Evolutionary conservation across 2,888 invertebrate genomes (phyloP), one percentile per base, ranked within the genome.

Genomic region (Chalcis sispes): DNA sequence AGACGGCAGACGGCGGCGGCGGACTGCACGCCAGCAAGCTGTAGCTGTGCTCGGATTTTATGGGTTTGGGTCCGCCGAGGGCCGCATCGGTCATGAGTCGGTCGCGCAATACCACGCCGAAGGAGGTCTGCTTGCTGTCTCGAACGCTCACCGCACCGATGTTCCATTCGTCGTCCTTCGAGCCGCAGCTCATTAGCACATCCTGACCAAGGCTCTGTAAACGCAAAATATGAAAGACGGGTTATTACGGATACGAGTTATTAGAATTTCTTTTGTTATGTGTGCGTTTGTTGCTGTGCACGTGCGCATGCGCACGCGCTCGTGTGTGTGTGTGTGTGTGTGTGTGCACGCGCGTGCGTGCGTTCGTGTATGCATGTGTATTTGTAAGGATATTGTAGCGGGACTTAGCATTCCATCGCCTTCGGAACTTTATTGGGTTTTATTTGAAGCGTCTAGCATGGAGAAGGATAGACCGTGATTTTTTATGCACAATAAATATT

Each of bases 41-140:
- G 91, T 97, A 97, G 80, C 96, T 96, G 91, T 97, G 97, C 89
- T 97, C 97, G 79, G 95, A 94, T 90, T 97, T 96, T 88, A 97
- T 97, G 81, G 96, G 96, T 66, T 94, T 93, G 58, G 86, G 86
- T 36, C 90, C 90, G 80, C 95, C 95, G 66, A 96, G 91, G 25
- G 95, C 94, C 2, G 97, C 96, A 84, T 96, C 96, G 13, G 96
- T 95, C 94, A 96, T 96, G 83, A 97, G 91, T 85, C 95, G 92
- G 90, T 97, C 97, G 89, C 97, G 95, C 32, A 97, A 91, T 69
- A 97, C 94, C 79, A 97, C 95, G 2, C 75, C 73, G 48, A 64
- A 72, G 32, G 32, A 32, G 10, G 8, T 23, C 62, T 54, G 64
- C 58, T 40, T 54, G 52, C 40, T 18, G 29, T 62, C 72, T 15